These are phyloP conservation scores for Onychomys torridus DNA, from an alignment of 2,797 vertebrate genomes.

Conservation along the genomic window DNA sequence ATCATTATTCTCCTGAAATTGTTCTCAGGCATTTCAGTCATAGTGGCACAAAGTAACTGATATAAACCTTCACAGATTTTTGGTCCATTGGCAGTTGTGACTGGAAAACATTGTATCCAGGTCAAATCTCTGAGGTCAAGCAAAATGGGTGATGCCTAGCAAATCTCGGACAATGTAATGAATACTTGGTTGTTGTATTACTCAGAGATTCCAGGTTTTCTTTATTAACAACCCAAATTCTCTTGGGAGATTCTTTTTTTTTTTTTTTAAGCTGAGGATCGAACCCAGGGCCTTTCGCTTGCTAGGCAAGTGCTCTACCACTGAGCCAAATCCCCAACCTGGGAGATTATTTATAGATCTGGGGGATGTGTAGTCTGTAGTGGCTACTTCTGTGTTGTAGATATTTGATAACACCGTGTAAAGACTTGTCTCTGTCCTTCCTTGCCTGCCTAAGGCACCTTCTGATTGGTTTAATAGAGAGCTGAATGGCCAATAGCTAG, in stretches of 20 bases:
- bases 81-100: not conserved
- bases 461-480: too few relatives aligned
- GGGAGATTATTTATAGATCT: not conserved
- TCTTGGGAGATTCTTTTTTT: not conserved
- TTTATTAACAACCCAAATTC: not conserved
- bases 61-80: not conserved
- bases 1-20: not conserved
- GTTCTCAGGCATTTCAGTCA: not conserved
- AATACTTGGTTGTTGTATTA: not conserved
- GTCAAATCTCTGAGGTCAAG: not conserved
- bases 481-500: too few relatives aligned
- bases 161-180: not conserved
- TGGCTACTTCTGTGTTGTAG: not conserved
- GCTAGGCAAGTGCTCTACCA: too few relatives aligned
- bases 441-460: too few relatives aligned
- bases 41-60: not conserved
- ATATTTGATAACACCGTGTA: too few relatives aligned
- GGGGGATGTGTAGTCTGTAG: accelerated
- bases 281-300: too few relatives aligned
- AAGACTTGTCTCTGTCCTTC: too few relatives aligned
- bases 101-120: not conserved
- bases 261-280: too few relatives aligned
- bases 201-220: not conserved
- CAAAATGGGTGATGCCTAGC: not conserved
- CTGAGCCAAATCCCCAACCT: too few relatives aligned